Evolutionary conservation across 2,888 invertebrate species (phyloP).

Genomic region (Caenorhabditis imperialis): DNA sequence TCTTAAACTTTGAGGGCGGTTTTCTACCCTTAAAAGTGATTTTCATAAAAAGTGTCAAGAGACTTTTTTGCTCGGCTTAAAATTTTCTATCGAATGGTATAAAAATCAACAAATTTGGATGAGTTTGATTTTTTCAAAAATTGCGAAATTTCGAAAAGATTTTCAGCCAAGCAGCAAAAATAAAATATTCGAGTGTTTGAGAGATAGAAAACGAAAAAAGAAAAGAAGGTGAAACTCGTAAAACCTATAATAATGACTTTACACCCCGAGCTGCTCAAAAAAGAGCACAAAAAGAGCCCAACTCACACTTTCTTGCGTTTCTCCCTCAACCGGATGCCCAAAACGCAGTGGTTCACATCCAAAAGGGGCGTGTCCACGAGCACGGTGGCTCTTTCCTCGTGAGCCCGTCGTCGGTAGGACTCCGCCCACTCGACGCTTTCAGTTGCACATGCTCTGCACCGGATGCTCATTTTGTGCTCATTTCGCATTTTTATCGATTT

Average conservation of each 20-base stretch:
- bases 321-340: slow-evolving; percentile 16
- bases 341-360: slow-evolving; percentile 31
- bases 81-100: too few relatives aligned
- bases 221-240: slow-evolving; percentile 9
- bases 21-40: too few relatives aligned
- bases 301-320: slow-evolving; percentile 32
- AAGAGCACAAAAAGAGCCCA: too few relatives aligned
- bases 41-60: too few relatives aligned
- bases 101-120: too few relatives aligned
- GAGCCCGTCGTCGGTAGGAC: slow-evolving; percentile 21
- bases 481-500: slow-evolving; percentile 24
- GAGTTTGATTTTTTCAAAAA: too few relatives aligned
- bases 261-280: slow-evolving; percentile 1
- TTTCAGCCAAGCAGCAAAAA: too few relatives aligned
- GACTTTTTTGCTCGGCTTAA: too few relatives aligned
- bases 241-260: slow-evolving; percentile 41
- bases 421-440: not conserved
- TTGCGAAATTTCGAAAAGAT: too few relatives aligned
- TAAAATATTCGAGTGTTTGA: too few relatives aligned
- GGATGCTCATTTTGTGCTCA: slow-evolving; percentile 7
- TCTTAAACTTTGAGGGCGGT: too few relatives aligned
- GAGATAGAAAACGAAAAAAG: too few relatives aligned
- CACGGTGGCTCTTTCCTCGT: slow-evolving; percentile 43
- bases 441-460: slow-evolving; percentile 27
- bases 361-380: slow-evolving; percentile 44